These are phyloP conservation scores for Ennomos fuscantarius DNA, from an alignment of 2,888 invertebrate species.

Conservation along the genomic window DNA sequence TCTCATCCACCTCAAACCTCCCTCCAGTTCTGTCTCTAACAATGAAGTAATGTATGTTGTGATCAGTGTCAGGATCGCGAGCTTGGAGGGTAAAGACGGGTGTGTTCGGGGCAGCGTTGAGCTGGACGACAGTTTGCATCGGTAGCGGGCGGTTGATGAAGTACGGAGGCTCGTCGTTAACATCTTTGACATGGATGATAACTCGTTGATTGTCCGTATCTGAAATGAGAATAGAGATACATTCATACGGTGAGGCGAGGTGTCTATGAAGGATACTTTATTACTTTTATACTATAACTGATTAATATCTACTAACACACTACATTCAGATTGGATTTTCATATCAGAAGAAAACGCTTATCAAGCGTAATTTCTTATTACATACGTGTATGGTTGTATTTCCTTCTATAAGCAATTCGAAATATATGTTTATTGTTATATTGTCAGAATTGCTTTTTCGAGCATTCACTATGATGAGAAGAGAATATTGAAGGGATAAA, in stretches of 20 bases:
- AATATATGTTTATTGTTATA: neutral
- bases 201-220: conserved; percentile 98
- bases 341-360: too few species aligned
- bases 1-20: conserved; percentile 94
- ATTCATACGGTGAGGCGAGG: too few species aligned
- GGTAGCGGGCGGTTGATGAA: conserved; percentile 98
- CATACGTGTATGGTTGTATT: too few species aligned
- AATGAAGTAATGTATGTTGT: conserved; percentile 98
- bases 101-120: conserved; percentile 97
- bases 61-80: conserved; percentile 97
- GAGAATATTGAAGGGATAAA: conserved; percentile 17
- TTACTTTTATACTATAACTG: too few species aligned
- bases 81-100: conserved; percentile 99
- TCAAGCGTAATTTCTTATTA: too few species aligned
- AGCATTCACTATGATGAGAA: conserved; percentile 11
- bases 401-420: too few species aligned
- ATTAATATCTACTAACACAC: too few species aligned
- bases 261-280: too few species aligned
- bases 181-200: conserved; percentile 97
- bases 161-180: conserved; percentile 98
- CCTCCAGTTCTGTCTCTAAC: conserved; percentile 95
- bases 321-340: too few species aligned
- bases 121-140: conserved; percentile 98
- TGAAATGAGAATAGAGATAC: conserved; percentile 71
- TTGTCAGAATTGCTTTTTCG: conserved; percentile 7